These are phyloP conservation scores for Thinocorus orbignyianus DNA, from an alignment of 2,113 vertebrate species.

Conservation along the genomic window DNA sequence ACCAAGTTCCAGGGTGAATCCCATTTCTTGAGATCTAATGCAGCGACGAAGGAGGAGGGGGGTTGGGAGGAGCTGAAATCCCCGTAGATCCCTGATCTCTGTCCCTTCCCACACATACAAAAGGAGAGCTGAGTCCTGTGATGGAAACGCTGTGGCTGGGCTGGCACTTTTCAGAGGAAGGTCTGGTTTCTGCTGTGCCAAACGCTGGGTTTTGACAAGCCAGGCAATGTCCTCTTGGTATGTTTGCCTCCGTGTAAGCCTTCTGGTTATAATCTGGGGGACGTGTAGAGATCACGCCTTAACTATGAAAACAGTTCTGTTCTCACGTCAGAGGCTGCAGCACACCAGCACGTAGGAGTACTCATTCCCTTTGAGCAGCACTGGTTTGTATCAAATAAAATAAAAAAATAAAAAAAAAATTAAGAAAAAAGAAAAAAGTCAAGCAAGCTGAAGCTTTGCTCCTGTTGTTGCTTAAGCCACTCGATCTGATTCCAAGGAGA, in stretches of 20 bases:
- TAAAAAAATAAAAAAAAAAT: neutral
- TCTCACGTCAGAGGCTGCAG: neutral
- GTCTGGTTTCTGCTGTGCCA: neutral
- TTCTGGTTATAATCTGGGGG: neutral
- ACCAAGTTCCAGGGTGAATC: neutral
- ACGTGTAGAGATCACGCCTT: neutral
- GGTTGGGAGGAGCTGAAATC: neutral
- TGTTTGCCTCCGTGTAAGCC: neutral
- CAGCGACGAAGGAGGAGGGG: neutral
- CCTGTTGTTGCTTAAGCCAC: neutral
- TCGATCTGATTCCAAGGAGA: neutral
- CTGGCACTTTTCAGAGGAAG: neutral
- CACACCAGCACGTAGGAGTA: neutral
- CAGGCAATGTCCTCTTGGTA: neutral
- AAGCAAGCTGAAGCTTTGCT: neutral
- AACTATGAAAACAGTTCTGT: neutral
- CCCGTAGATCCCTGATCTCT: neutral
- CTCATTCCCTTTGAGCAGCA: neutral
- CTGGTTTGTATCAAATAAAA: neutral
- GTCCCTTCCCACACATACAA: fast-evolving
- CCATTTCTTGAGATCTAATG: neutral
- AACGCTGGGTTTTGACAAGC: neutral
- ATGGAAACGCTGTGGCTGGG: neutral
- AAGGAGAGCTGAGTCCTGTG: neutral
- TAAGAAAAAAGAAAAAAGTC: neutral